A percentile compares a stretch with the other conserved stretches of the same genome.
Evolutionary conservation across 2,113 vertebrate genomes (phyloP).

Genomic region (Opisthocomus hoazin): DNA sequence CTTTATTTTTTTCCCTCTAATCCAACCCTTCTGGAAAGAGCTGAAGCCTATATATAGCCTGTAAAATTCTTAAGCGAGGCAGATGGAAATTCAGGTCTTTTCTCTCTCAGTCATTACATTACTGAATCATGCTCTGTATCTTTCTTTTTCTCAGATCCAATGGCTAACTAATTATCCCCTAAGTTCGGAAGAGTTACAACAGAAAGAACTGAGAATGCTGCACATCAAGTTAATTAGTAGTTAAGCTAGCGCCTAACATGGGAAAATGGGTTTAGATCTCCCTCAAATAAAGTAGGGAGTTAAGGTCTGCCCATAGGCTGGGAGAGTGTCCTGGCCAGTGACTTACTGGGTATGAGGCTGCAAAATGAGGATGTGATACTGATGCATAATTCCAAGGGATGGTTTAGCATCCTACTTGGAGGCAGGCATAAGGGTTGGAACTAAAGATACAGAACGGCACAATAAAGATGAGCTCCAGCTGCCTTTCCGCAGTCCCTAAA

Average conservation of each 20-base stretch:
- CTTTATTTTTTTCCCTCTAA: neutral
- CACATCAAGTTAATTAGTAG: neutral
- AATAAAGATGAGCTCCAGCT: neutral
- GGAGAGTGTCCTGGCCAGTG: neutral
- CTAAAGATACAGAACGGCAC: neutral
- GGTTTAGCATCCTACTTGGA: neutral
- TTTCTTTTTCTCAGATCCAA: neutral
- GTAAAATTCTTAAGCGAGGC: slow-evolving; percentile 24
- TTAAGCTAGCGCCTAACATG: neutral
- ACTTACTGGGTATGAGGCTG: neutral
- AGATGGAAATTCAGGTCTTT: slow-evolving; percentile 41
- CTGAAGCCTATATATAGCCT: slow-evolving; percentile 38
- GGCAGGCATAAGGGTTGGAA: neutral
- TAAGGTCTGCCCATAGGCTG: neutral
- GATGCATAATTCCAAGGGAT: neutral
- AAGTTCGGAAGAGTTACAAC: neutral
- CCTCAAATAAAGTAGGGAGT: neutral
- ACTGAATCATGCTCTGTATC: neutral
- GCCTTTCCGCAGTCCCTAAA: neutral
- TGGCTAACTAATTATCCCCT: neutral
- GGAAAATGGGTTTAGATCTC: neutral
- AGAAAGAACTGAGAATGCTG: neutral
- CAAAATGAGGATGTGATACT: neutral
- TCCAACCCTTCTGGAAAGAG: slow-evolving; percentile 23
- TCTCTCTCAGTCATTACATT: neutral